These are phyloP conservation scores for Ernsta delagoae DNA, from an alignment of 2,888 invertebrate genomes.

Conservation along the genomic window DNA sequence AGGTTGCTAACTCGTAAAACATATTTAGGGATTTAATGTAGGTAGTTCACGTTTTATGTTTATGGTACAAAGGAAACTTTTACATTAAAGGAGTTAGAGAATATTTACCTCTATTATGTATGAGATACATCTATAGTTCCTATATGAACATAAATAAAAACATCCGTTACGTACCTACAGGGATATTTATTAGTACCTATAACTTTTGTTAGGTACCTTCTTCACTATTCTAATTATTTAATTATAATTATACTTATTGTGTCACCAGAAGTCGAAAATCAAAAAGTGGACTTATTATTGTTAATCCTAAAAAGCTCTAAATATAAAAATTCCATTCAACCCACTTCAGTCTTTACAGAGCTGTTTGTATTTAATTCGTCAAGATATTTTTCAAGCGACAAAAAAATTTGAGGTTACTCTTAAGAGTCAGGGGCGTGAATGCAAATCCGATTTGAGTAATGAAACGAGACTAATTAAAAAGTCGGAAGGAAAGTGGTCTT, in stretches of 20 bases:
- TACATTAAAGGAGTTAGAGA: slow-evolving; percentile 1
- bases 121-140: too few species aligned
- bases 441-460: slow-evolving; percentile 77
- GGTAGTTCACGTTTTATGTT: slow-evolving; percentile 28
- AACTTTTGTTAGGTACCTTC: too few species aligned
- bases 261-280: too few species aligned
- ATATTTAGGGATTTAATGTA: slow-evolving; percentile 29
- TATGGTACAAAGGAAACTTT: slow-evolving; percentile 37
- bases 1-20: slow-evolving; percentile 33
- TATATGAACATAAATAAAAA: too few species aligned
- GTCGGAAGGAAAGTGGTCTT: slow-evolving; percentile 54
- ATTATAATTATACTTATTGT: too few species aligned
- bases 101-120: background rate
- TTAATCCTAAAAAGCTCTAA: background rate
- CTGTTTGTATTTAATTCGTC: slow-evolving; percentile 44
- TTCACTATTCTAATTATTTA: too few species aligned
- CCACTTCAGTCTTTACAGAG: slow-evolving; percentile 47
- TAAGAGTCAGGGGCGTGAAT: slow-evolving; percentile 67
- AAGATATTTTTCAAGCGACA: slow-evolving; percentile 46
- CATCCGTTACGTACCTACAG: too few species aligned
- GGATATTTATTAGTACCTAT: too few species aligned
- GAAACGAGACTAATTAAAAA: slow-evolving; percentile 75
- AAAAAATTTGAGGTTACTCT: slow-evolving; percentile 61
- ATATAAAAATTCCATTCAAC: slow-evolving; percentile 41
- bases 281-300: too few species aligned